These are phyloP conservation scores for Chrysocyon brachyurus DNA, from an alignment of 2,797 vertebrate genomes.

Conservation along the genomic window DNA sequence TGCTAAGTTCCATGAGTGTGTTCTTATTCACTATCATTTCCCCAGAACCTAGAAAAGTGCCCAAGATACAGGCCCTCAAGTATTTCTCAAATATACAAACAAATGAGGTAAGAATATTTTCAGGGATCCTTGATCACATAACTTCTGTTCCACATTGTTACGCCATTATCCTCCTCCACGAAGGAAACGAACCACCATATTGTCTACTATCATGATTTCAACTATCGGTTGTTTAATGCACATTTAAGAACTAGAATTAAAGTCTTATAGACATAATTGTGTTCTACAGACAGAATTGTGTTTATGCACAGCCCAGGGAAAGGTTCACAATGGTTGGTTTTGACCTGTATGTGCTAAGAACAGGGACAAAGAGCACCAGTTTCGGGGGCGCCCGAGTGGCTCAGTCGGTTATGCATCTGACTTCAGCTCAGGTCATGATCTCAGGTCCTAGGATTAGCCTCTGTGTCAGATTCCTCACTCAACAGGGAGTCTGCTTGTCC, in stretches of 20 bases:
- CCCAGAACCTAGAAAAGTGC: not conserved
- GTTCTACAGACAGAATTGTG: not conserved
- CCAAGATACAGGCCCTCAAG: not conserved
- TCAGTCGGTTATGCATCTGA: not conserved
- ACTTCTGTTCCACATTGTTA: not conserved
- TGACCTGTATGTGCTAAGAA: not conserved
- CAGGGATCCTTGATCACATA: not conserved
- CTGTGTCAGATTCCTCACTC: not conserved
- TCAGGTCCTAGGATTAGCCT: not conserved
- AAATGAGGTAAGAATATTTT: constrained; percentile 15
- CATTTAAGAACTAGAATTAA: constrained; percentile 12
- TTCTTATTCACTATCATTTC: not conserved
- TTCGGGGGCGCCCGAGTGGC: not conserved
- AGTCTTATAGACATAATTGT: not conserved
- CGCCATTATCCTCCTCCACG: not conserved
- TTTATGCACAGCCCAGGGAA: not conserved
- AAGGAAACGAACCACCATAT: constrained; percentile 8
- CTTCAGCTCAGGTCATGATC: not conserved
- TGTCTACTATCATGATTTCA: not conserved
- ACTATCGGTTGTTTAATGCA: not conserved
- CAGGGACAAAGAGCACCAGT: not conserved
- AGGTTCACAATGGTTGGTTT: not conserved
- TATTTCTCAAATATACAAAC: not conserved
- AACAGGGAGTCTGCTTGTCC: not conserved
- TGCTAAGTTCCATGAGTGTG: not conserved